Evolutionary conservation across 23 tunicate species (phyloP).

Genomic region (Halocynthia roretzi): DNA sequence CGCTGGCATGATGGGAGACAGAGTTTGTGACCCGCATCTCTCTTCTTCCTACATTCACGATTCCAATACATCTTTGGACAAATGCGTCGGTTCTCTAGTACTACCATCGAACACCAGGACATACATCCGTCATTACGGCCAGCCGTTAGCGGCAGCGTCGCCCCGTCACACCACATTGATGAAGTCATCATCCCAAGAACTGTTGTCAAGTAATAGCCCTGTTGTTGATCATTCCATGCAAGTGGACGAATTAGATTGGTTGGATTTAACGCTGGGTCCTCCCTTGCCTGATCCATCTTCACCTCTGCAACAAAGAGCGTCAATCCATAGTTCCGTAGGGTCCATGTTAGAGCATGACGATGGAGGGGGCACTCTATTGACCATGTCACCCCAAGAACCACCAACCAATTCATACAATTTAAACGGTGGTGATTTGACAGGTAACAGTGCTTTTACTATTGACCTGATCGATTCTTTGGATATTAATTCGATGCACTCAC

Average conservation of each 20-base stretch:
- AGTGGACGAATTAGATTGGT: constrained; percentile 61
- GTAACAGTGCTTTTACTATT: neutral
- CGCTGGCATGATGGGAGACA: constrained; percentile 41
- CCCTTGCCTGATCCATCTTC: constrained; percentile 53
- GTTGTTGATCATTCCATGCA: constrained; percentile 13
- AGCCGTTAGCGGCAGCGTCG: constrained; percentile 21
- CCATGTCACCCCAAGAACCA: no score
- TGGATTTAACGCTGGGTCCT: constrained; percentile 57
- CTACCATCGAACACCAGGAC: constrained; percentile 39
- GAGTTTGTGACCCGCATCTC: constrained; percentile 45
- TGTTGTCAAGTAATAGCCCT: constrained; percentile 27
- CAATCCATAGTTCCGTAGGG: constrained; percentile 37
- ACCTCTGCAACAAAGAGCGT: constrained; percentile 39
- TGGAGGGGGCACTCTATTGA: neutral
- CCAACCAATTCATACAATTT: constrained; percentile 4
- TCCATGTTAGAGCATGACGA: constrained; percentile 27
- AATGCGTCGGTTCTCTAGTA: constrained; percentile 38
- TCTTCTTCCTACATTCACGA: constrained; percentile 78
- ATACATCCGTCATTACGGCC: constrained; percentile 23
- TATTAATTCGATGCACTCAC: constrained; percentile 1
- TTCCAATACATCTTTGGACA: constrained; percentile 66
- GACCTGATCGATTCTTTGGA: constrained; percentile 21
- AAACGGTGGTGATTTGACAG: neutral
- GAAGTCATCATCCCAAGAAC: constrained; percentile 77
- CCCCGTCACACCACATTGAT: constrained; percentile 36